phyloP scores from a whole-genome alignment of 1,140 invertebrate genomes.

The Hyles euphorbiae region DNA sequence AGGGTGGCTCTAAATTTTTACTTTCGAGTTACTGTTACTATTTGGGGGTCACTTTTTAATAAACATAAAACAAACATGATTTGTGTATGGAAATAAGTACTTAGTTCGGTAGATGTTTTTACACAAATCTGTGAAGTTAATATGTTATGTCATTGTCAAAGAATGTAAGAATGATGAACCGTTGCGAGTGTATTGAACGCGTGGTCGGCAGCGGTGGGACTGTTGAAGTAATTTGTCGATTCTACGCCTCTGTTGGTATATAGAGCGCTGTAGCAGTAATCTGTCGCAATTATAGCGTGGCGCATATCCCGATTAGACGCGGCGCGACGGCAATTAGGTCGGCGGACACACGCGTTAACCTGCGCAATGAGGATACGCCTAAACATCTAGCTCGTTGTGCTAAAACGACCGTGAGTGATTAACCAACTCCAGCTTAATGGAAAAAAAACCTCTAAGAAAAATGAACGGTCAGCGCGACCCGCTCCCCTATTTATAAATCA shows the following conservation, averaged over 20 bases:
- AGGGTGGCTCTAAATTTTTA: no score
- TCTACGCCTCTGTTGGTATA: no score
- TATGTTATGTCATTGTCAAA: no score
- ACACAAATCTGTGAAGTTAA: no score
- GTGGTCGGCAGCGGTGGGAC: neutral
- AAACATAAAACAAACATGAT: neutral
- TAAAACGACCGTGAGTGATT: constrained; percentile 46
- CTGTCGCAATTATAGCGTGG: constrained; percentile 70
- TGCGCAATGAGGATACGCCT: constrained; percentile 71
- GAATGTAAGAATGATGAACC: neutral
- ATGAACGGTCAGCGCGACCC: constrained; percentile 35
- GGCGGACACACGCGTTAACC: constrained; percentile 70
- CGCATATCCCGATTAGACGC: constrained; percentile 70
- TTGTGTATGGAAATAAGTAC: neutral
- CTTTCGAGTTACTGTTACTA: neutral
- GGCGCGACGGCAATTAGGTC: constrained; percentile 69
- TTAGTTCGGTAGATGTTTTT: no score
- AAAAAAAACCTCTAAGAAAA: constrained; percentile 42
- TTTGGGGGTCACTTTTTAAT: constrained; percentile 5
- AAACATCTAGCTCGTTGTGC: constrained; percentile 58
- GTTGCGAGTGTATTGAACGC: neutral
- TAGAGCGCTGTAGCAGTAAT: constrained; percentile 34
- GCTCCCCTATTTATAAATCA: constrained; percentile 63
- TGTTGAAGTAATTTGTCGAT: no score
- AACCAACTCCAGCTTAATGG: constrained; percentile 39